Percentiles rank a stretch among this genome's conserved stretches.
Conservation (phyloP, 2,113 vertebrate genomes). For the Plectropomus leopardus region DNA sequence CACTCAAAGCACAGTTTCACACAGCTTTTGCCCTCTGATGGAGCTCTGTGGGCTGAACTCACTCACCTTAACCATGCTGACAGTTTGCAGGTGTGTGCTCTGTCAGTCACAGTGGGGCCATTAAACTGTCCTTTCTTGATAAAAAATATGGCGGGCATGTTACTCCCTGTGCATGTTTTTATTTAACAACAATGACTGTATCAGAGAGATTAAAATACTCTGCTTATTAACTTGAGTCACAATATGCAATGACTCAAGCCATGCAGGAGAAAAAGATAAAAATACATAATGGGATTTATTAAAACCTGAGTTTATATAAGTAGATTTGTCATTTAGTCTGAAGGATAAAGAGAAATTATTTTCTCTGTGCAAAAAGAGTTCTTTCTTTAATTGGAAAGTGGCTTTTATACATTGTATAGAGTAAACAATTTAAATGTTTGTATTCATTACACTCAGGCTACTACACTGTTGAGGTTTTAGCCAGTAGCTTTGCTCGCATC, state of each 20-base stretch:
- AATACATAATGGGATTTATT: neutral
- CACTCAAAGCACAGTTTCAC: neutral
- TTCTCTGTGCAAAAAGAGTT: neutral
- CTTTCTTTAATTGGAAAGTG: constrained; percentile 1
- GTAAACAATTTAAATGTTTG: neutral
- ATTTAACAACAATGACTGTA: neutral
- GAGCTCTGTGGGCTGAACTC: neutral
- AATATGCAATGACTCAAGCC: neutral
- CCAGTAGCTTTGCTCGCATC: constrained; percentile 33
- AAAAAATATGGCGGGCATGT: neutral
- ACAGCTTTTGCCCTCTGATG: neutral
- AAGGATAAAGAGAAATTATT: neutral
- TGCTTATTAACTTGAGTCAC: too few relatives aligned
- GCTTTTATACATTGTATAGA: neutral
- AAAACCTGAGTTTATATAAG: neutral
- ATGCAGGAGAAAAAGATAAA: neutral
- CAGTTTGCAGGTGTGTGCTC: neutral
- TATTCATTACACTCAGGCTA: constrained; percentile 7
- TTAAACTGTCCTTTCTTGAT: neutral
- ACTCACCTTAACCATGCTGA: neutral
- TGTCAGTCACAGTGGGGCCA: neutral
- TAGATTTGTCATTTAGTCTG: neutral
- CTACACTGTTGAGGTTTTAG: constrained; percentile 12
- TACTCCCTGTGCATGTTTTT: neutral
- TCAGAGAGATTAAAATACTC: neutral